These are phyloP conservation scores for Amniataba percoides DNA, from an alignment of 2,797 vertebrate genomes.

Conservation along the genomic window DNA sequence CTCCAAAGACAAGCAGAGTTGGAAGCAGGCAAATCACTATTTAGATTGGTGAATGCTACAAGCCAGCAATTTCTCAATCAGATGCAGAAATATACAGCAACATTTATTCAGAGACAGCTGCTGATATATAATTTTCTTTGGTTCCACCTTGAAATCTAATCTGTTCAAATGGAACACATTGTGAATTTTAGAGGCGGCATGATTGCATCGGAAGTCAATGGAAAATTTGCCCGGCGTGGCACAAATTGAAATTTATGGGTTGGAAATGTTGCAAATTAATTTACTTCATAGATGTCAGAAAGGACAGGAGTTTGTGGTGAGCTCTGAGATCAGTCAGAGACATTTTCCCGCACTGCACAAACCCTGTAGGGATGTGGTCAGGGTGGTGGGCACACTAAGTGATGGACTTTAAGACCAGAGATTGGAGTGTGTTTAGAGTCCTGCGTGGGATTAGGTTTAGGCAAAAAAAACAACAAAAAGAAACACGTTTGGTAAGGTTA, in stretches of 20 bases:
- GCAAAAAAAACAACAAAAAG: too few relatives aligned
- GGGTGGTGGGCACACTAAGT: neutral
- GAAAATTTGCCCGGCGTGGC: neutral
- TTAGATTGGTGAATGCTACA: neutral
- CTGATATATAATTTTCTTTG: neutral
- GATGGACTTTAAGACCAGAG: neutral
- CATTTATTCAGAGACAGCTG: neutral
- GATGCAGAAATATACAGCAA: neutral
- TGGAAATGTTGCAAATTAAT: neutral
- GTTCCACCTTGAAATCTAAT: neutral
- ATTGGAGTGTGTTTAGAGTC: neutral
- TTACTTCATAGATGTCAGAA: neutral
- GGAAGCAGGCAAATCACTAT: neutral
- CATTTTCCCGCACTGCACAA: neutral
- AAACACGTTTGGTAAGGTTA: neutral
- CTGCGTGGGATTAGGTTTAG: neutral
- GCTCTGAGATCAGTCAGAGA: neutral
- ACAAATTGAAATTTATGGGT: neutral
- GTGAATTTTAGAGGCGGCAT: neutral
- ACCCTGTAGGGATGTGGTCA: neutral
- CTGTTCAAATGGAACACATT: neutral
- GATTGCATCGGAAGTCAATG: neutral
- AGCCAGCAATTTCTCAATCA: slow-evolving; percentile 1
- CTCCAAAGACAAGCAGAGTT: neutral
- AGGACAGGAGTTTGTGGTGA: neutral